These are phyloP conservation scores for Caenorhabditis wallacei DNA, from an alignment of 2,888 invertebrate species.

Conservation along the genomic window DNA sequence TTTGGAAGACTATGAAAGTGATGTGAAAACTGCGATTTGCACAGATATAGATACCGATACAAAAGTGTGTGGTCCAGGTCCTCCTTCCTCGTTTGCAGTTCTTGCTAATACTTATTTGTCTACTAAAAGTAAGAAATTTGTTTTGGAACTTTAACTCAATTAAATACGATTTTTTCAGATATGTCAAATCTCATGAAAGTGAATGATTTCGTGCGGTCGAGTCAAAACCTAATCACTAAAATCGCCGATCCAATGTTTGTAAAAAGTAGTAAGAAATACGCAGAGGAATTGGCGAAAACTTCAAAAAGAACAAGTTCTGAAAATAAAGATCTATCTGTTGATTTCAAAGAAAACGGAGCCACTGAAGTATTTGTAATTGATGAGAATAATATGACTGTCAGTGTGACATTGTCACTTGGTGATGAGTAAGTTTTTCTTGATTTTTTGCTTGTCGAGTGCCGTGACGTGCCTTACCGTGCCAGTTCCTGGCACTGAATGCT, in stretches of 20 bases:
- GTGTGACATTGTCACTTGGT: constrained; percentile 60
- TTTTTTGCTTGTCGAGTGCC: too few species aligned
- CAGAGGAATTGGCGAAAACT: constrained; percentile 43
- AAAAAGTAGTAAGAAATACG: constrained; percentile 37
- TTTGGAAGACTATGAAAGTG: constrained; percentile 68
- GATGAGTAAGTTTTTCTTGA: constrained; percentile 57
- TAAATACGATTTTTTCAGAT: constrained; percentile 41
- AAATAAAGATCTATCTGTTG: constrained; percentile 16
- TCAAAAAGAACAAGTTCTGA: constrained; percentile 42
- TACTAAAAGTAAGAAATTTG: constrained; percentile 37
- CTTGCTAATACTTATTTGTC: constrained; percentile 43
- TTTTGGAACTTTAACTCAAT: neutral
- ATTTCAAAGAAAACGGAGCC: constrained; percentile 50
- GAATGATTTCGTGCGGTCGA: constrained; percentile 46
- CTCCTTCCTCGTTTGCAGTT: constrained; percentile 63
- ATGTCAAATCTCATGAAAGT: constrained; percentile 61
- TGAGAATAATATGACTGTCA: constrained; percentile 64
- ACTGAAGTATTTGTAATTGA: constrained; percentile 58
- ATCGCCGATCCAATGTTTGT: constrained; percentile 61
- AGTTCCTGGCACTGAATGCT: too few species aligned
- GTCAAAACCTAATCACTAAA: constrained; percentile 18
- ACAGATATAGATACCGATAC: constrained; percentile 46
- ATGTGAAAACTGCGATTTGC: constrained; percentile 45
- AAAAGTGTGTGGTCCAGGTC: constrained; percentile 65
- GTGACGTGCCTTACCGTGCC: too few species aligned